Conservation (phyloP, 2,888 invertebrate genomes). For the Romanomermis culicivorax region DNA sequence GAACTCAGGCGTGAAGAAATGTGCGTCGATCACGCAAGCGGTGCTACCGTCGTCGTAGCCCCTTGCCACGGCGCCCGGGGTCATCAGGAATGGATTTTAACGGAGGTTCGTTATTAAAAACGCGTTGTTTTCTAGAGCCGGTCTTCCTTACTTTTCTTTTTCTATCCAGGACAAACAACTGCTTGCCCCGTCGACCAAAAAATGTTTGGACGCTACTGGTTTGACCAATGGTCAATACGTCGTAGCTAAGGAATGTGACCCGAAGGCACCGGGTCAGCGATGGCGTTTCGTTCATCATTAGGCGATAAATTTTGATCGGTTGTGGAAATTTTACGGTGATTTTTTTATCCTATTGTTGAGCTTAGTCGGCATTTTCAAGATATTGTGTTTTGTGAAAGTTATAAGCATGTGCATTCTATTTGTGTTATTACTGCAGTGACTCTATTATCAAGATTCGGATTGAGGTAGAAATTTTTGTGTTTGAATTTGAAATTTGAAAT, state of each 20-base stretch:
- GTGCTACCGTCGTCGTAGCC: constrained; percentile 17
- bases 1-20: constrained; percentile 23
- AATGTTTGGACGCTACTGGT: constrained; percentile 30
- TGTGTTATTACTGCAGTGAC: no score
- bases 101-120: constrained; percentile 25
- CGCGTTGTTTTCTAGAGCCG: background rate
- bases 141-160: background rate
- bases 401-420: no score
- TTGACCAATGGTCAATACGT: constrained; percentile 27
- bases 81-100: constrained; percentile 29
- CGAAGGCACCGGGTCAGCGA: no score
- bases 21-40: constrained; percentile 16
- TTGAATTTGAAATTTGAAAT: no score
- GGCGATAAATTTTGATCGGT: no score
- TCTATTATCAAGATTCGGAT: no score
- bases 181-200: constrained; percentile 24
- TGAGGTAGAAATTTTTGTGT: no score
- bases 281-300: no score
- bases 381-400: no score
- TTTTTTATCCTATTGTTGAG: no score
- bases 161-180: constrained; percentile 20
- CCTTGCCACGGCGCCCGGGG: constrained; percentile 22
- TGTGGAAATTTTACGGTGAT: no score
- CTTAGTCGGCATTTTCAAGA: no score
- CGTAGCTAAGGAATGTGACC: constrained; percentile 22